phyloP scores from a whole-genome alignment of 2,888 invertebrate genomes.

The Oscheius sp. region DNA sequence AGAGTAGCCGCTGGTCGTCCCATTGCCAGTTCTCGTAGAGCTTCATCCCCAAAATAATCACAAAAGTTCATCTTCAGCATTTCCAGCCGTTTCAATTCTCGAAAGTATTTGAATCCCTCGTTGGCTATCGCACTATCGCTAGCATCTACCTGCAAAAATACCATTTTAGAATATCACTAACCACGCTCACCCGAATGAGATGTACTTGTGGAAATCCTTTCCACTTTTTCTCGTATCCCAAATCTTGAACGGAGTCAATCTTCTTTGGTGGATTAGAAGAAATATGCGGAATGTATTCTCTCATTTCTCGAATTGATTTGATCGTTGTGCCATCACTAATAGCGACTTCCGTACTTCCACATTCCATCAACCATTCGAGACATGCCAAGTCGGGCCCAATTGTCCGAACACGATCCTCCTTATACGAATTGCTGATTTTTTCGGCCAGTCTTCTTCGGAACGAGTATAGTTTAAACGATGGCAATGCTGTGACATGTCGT shows the following conservation, averaged over 20 bases:
- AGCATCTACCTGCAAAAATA: conserved; percentile 61
- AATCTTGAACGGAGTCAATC: background rate
- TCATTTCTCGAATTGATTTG: conserved; percentile 61
- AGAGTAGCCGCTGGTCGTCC: conserved; percentile 61
- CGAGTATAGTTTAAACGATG: conserved; percentile 56
- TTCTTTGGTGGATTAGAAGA: background rate
- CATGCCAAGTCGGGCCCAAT: conserved; percentile 71
- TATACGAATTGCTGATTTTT: conserved; percentile 62
- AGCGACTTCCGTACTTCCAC: conserved; percentile 64
- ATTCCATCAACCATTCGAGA: conserved; percentile 72
- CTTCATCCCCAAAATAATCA: conserved; percentile 70
- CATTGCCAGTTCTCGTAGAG: conserved; percentile 58
- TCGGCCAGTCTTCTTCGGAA: conserved; percentile 60
- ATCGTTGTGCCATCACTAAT: conserved; percentile 64
- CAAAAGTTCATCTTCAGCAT: conserved; percentile 69
- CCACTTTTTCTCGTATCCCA: conserved; percentile 47
- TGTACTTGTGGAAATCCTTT: conserved; percentile 55
- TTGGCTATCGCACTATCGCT: conserved; percentile 69
- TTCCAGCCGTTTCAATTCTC: conserved; percentile 58
- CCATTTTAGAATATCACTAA: background rate
- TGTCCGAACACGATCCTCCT: conserved; percentile 57
- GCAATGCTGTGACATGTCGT: conserved; percentile 41
- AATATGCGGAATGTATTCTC: conserved; percentile 46
- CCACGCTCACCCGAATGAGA: conserved; percentile 53
- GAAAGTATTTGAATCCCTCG: conserved; percentile 67